phyloP scores from a whole-genome alignment of 2,888 invertebrate genomes.

The Stenurella melanura region DNA sequence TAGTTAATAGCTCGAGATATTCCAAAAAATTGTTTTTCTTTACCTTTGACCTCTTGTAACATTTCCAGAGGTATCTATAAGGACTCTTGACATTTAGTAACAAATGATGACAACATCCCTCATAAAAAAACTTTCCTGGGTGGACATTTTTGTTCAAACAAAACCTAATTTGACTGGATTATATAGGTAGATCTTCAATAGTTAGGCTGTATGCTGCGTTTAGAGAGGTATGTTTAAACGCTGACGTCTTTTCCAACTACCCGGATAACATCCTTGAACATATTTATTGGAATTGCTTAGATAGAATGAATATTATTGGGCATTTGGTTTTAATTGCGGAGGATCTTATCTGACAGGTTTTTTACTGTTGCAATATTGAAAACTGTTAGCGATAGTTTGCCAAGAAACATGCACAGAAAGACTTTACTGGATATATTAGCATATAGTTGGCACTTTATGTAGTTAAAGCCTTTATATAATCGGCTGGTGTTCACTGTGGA shows the following conservation, averaged over 20 bases:
- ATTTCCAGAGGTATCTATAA: too few relatives aligned
- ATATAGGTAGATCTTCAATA: background rate
- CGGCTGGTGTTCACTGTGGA: too few relatives aligned
- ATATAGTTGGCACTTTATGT: background rate
- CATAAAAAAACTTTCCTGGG: too few relatives aligned
- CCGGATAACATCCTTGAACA: conserved; percentile 12
- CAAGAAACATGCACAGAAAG: background rate
- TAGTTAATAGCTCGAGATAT: too few relatives aligned
- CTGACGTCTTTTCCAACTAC: conserved; percentile 5
- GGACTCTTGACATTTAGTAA: too few relatives aligned
- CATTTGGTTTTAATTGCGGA: conserved; percentile 14
- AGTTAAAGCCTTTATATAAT: too few relatives aligned
- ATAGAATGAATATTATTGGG: conserved; percentile 19
- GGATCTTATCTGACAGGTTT: background rate
- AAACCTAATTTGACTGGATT: too few relatives aligned
- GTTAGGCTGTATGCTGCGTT: background rate
- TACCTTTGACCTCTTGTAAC: too few relatives aligned
- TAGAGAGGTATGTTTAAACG: background rate
- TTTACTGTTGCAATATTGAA: background rate
- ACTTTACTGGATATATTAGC: background rate
- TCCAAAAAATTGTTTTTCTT: too few relatives aligned
- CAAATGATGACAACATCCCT: too few relatives aligned
- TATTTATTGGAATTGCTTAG: conserved; percentile 1
- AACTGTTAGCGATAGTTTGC: background rate
- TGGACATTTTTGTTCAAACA: too few relatives aligned